Evolutionary conservation across 2,797 vertebrate genomes (phyloP).

Genomic region (Spea hammondii): DNA sequence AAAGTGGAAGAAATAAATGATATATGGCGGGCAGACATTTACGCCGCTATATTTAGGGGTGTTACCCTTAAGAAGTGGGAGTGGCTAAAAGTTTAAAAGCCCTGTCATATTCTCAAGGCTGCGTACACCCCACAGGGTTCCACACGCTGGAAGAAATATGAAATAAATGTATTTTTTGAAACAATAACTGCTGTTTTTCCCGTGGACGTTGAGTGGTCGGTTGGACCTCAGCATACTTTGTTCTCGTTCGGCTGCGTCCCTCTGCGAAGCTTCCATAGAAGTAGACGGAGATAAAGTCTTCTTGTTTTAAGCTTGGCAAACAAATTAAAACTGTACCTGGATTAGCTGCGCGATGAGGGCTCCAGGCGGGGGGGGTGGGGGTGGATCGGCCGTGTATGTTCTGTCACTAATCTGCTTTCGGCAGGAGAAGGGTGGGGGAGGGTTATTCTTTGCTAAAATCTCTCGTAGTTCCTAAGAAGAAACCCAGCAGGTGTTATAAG

Average conservation of each 20-base stretch:
- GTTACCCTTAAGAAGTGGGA: too few relatives aligned
- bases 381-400: conserved; percentile 18
- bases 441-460: conserved; percentile 7
- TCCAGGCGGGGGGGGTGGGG: background rate
- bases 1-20: too few relatives aligned
- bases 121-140: too few relatives aligned
- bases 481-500: conserved; percentile 22
- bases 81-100: too few relatives aligned
- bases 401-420: conserved; percentile 31
- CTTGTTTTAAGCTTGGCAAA: conserved; percentile 23
- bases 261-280: conserved; percentile 13
- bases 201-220: too few relatives aligned
- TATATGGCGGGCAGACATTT: too few relatives aligned
- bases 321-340: conserved; percentile 16
- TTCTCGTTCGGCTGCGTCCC: background rate
- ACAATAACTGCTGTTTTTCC: too few relatives aligned
- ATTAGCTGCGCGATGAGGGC: conserved; percentile 10
- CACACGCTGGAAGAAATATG: too few relatives aligned
- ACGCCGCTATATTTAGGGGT: too few relatives aligned
- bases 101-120: too few relatives aligned
- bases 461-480: conserved; percentile 20
- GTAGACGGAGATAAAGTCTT: conserved; percentile 15
- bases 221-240: too few relatives aligned
- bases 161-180: too few relatives aligned
- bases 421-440: conserved; percentile 10